Conservation (phyloP, 1,140 invertebrate species). For the Paracyclopina nana region DNA sequence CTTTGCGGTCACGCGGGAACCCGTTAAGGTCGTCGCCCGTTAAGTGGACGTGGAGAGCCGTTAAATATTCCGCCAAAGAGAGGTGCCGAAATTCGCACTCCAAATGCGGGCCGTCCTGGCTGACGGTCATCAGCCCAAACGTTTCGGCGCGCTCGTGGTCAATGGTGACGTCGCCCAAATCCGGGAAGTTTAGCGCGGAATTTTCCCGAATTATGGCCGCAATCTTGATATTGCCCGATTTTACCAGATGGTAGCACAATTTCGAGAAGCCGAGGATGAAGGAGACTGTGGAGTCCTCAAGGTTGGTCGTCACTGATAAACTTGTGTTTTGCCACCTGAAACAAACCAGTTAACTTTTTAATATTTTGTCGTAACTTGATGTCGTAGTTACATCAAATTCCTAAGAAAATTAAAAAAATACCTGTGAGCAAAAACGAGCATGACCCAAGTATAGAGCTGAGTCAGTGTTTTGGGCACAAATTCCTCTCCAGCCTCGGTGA, state of each 20-base stretch:
- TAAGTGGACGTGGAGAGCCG: conserved; percentile 11
- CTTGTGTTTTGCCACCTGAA: conserved; percentile 15
- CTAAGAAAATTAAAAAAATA: background rate
- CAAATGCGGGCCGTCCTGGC: background rate
- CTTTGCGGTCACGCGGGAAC: conserved; percentile 12
- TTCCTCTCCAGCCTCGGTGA: conserved; percentile 14
- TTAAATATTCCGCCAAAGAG: conserved; percentile 16
- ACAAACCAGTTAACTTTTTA: too few species aligned
- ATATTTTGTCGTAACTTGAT: too few species aligned
- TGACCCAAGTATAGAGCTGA: conserved; percentile 16
- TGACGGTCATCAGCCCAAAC: conserved; percentile 11
- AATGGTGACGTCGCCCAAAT: conserved; percentile 9
- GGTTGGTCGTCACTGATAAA: background rate
- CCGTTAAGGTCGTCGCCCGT: conserved; percentile 7
- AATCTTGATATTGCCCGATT: conserved; percentile 12
- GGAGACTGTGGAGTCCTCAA: conserved; percentile 6
- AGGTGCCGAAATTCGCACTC: conserved; percentile 16
- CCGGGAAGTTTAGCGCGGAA: background rate
- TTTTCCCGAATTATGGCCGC: background rate
- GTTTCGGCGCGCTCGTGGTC: conserved; percentile 7
- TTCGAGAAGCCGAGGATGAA: conserved; percentile 7
- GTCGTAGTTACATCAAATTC: too few species aligned
- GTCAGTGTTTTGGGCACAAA: conserved; percentile 15
- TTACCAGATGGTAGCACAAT: conserved; percentile 14
- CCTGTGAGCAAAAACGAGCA: conserved; percentile 16